A percentile compares a stretch with the other conserved stretches of the same genome.
phyloP scores from a whole-genome alignment of 2,113 vertebrate species.

The Galeopterus variegatus region DNA sequence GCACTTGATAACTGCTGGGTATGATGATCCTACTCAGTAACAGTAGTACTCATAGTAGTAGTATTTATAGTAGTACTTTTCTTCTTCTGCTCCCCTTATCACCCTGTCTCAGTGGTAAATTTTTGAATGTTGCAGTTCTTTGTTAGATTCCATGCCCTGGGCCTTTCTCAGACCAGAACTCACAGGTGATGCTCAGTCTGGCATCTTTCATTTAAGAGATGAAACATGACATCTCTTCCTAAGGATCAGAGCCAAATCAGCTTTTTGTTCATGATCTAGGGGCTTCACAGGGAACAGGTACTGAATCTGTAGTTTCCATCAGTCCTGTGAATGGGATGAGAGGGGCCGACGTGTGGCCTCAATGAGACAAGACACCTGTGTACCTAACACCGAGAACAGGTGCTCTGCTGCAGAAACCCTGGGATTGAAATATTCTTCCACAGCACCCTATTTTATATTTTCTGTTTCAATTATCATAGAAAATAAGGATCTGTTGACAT shows the following conservation, averaged over 20 bases:
- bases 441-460: neutral
- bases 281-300: neutral
- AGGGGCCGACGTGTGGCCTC: slow-evolving; percentile 36
- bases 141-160: neutral
- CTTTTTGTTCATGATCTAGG: neutral
- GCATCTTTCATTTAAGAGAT: neutral
- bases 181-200: neutral
- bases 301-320: too few species aligned
- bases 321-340: neutral
- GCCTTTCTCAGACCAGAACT: neutral
- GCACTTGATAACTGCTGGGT: neutral
- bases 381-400: neutral
- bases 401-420: neutral
- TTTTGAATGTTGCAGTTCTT: neutral
- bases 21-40: too few species aligned
- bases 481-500: neutral
- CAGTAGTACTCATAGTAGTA: neutral
- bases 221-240: neutral
- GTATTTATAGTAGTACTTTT: neutral
- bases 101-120: neutral
- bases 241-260: neutral
- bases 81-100: neutral
- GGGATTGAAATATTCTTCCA: neutral
- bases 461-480: neutral
- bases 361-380: neutral